Percentiles rank a stretch among this genome's conserved stretches.
These are phyloP conservation scores for Bos javanicus DNA, from an alignment of 2,113 vertebrate genomes.

Conservation along the genomic window DNA sequence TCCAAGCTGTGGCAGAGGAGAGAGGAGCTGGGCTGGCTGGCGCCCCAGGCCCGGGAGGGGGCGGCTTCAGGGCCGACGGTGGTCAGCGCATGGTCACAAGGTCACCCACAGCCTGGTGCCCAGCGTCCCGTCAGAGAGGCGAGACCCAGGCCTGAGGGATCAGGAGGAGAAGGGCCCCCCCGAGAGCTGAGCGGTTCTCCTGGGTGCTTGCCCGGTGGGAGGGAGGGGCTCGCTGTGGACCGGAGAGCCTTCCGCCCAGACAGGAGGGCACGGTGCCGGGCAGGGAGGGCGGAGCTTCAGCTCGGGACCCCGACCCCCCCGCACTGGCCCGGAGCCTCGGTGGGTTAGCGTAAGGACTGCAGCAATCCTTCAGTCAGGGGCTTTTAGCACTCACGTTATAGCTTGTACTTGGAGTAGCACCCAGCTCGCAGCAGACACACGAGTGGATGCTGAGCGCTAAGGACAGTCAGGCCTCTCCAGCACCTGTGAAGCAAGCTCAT, in stretches of 20 bases:
- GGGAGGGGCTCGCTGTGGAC: not conserved
- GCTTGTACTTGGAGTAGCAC: not conserved
- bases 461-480: not conserved
- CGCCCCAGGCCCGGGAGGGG: not conserved
- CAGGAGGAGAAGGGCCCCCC: not conserved
- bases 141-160: too few species aligned
- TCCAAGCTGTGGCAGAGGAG: not conserved
- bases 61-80: not conserved
- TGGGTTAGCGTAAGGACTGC: not conserved
- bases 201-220: not conserved
- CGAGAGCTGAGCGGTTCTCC: rapidly evolving
- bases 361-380: too few species aligned
- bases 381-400: rapidly evolving
- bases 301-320: too few species aligned
- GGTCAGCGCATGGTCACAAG: not conserved
- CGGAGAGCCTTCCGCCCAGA: not conserved
- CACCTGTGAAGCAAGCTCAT: too few species aligned
- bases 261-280: not conserved
- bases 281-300: not conserved
- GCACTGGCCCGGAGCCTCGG: not conserved
- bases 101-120: not conserved
- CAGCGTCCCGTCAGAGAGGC: rapidly evolving
- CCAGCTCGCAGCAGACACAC: not conserved
- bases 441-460: rapidly evolving
- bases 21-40: not conserved